These are phyloP conservation scores for Chascanopsetta lugubris DNA, from an alignment of 2,113 vertebrate species.

Conservation along the genomic window DNA sequence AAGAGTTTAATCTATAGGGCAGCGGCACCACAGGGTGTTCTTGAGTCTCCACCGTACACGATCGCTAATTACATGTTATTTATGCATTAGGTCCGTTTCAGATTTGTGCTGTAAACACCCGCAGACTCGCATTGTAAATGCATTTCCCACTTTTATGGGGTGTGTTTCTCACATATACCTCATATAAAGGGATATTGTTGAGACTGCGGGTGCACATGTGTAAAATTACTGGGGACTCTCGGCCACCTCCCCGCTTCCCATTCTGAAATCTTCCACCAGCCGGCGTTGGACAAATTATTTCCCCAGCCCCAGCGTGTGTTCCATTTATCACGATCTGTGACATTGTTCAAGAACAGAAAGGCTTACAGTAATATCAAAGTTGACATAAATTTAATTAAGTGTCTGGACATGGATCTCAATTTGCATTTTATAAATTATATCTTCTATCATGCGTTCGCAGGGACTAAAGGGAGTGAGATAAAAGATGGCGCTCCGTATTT, in stretches of 20 bases:
- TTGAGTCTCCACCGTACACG: not conserved
- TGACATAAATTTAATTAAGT: constrained; percentile 67
- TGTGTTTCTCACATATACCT: not conserved
- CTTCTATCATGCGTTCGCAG: constrained; percentile 13
- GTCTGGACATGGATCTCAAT: constrained; percentile 50
- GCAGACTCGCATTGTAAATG: not conserved
- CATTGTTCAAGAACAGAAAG: constrained; percentile 52
- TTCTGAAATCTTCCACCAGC: constrained; percentile 8
- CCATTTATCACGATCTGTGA: constrained; percentile 58
- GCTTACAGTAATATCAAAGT: constrained; percentile 55
- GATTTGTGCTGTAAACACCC: not conserved
- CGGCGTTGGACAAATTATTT: constrained; percentile 38
- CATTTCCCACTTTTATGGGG: not conserved
- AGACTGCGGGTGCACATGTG: not conserved
- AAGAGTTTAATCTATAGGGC: constrained; percentile 30
- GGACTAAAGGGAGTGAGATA: constrained; percentile 11
- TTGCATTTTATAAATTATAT: constrained; percentile 48
- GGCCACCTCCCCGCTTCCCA: constrained; percentile 7
- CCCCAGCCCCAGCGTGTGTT: constrained; percentile 42
- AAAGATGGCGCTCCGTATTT: constrained; percentile 20
- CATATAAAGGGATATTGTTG: not conserved
- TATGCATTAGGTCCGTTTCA: constrained; percentile 1
- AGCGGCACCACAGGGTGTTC: constrained; percentile 1
- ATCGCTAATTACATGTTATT: constrained; percentile 23
- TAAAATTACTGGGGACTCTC: not conserved